phyloP scores from a whole-genome alignment of 2,888 invertebrate species.

The Thecophora atra region DNA sequence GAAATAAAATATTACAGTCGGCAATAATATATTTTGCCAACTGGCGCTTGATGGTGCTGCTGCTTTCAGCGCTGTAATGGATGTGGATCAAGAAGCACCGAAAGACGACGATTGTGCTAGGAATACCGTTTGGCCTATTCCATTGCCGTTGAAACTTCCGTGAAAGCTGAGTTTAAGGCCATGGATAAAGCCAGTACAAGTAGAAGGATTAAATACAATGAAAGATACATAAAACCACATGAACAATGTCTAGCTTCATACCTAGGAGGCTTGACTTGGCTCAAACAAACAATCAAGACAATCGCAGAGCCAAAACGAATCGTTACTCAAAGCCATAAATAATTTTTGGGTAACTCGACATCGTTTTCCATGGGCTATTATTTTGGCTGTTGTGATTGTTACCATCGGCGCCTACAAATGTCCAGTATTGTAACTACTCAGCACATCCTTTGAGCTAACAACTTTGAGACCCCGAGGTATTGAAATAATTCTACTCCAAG shows the following conservation, averaged over 20 bases:
- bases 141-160: not conserved
- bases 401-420: too few relatives aligned
- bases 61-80: not conserved
- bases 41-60: constrained; percentile 6
- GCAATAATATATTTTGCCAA: not conserved
- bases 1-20: constrained; percentile 16
- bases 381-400: not conserved
- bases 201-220: not conserved
- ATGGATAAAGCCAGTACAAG: not conserved
- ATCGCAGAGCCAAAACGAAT: constrained; percentile 32
- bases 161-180: not conserved
- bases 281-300: constrained; percentile 13
- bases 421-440: too few relatives aligned
- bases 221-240: not conserved
- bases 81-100: not conserved
- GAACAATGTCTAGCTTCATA: not conserved
- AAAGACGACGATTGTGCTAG: not conserved
- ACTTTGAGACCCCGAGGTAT: too few relatives aligned
- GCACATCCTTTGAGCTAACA: too few relatives aligned
- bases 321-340: constrained; percentile 54
- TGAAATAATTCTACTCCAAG: too few relatives aligned
- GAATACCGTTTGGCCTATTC: not conserved
- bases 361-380: not conserved
- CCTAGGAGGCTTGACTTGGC: not conserved
- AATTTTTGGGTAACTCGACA: constrained; percentile 54